Evolutionary conservation across 37 sponge, comb jelly and placozoan species (phyloP), one percentile per base, ranked within the genome.

Genomic region (Cladorhizidae sp.): DNA sequence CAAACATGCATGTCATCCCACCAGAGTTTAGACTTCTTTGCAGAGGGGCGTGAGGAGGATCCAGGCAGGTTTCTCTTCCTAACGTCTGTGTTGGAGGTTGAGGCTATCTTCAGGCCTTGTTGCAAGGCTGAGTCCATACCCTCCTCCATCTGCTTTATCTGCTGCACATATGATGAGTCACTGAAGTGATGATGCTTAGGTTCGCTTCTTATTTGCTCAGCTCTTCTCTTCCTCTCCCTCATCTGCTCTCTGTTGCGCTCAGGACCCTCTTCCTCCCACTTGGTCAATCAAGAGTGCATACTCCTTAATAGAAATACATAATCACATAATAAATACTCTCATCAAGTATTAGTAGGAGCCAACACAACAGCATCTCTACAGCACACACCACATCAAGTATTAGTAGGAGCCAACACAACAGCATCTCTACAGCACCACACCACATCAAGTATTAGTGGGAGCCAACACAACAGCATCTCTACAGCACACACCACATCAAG

Each of bases 201-300:
- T n/a, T 59, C 83, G 57, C 57, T 64, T 37, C 49, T 77, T 49
- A 40, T 40, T 35, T 55, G 67, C 41, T 70, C 42, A 62, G 43
- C 50, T 56, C 64, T 84, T 75, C 89, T 89, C 25, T 70, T 87
- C 68, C 80, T 82, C 51, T 91, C 84, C 38, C 83, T 89, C 3
- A n/a, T 56, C 15, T 72, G 72, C 28, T 86, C 64, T 17, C 67
- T 82, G 33, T 84, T 68, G 11, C 90, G 77, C 42, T 97, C 87
- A 26, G 95, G 87, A 20, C 87, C 90, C 22, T 82, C 77, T 32
- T 82, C 76, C 36, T 79, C 49, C 95, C 95, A 97, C 33, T 95
- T 85, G 0, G 91, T 81, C 38, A 97, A 22, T 67, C 97, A n/a
- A n/a, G n/a, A n/a, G n/a, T n/a, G n/a, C n/a, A n/a, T n/a, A n/a